Conservation (phyloP, 2,113 vertebrate species). For the Pyxicephalus adspersus region DNA sequence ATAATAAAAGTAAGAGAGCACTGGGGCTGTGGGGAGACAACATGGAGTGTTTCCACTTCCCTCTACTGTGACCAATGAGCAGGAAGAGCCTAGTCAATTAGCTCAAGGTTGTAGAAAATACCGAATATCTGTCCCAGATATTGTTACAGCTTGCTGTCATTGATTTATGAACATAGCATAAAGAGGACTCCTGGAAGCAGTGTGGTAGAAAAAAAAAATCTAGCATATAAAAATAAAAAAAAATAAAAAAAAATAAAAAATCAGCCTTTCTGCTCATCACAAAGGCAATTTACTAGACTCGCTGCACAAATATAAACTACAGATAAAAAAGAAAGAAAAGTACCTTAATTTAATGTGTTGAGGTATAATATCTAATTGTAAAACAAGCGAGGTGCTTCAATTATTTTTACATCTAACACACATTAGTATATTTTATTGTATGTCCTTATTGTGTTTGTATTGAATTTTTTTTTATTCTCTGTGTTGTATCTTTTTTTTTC, state of each 20-base stretch:
- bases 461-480: neutral
- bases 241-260: constrained; percentile 2
- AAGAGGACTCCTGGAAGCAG: constrained; percentile 43
- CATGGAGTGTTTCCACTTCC: constrained; percentile 14
- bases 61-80: constrained; percentile 51
- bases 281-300: constrained; percentile 48
- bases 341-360: constrained; percentile 26
- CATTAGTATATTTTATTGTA: constrained; percentile 36
- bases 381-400: constrained; percentile 31
- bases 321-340: constrained; percentile 31
- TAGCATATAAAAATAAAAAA: constrained; percentile 44
- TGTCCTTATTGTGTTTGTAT: constrained; percentile 15
- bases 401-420: constrained; percentile 34
- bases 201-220: constrained; percentile 35
- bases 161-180: constrained; percentile 56
- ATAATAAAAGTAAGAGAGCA: constrained; percentile 40
- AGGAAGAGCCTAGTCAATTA: constrained; percentile 52
- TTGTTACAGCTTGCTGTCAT: constrained; percentile 54
- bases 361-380: constrained; percentile 40
- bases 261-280: constrained; percentile 26
- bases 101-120: constrained; percentile 56
- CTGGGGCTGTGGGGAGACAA: constrained; percentile 11
- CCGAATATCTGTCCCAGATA: constrained; percentile 55
- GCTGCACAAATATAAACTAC: constrained; percentile 39
- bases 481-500: neutral